Evolutionary conservation across 2,113 vertebrate genomes (phyloP).

Genomic region (Myanophis thanlyinensis): DNA sequence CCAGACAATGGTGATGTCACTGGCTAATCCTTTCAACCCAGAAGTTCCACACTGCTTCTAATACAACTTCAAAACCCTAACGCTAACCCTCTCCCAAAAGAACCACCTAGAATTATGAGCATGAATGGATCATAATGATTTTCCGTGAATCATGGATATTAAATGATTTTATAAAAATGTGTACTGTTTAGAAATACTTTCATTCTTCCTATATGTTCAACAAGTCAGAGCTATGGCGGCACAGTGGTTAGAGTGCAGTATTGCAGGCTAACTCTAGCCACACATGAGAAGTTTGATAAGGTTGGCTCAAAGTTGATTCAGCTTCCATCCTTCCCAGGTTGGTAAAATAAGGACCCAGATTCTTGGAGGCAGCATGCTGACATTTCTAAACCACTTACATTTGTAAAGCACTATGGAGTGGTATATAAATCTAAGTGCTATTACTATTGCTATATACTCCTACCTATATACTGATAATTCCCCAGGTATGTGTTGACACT

Average conservation of each 20-base stretch:
- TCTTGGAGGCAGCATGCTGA: neutral
- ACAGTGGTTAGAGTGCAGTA: neutral
- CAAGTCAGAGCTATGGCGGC: neutral
- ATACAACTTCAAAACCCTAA: neutral
- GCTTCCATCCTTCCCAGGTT: neutral
- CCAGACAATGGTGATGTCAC: neutral
- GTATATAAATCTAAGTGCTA: neutral
- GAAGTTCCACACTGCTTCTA: neutral
- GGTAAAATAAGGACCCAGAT: neutral
- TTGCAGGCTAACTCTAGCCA: neutral
- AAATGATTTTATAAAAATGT: neutral
- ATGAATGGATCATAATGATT: neutral
- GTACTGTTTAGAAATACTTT: neutral
- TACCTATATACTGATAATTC: constrained; percentile 13
- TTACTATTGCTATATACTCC: neutral
- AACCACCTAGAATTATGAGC: neutral
- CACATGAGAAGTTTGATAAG: neutral
- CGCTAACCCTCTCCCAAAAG: too few relatives aligned
- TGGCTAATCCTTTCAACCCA: neutral
- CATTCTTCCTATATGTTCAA: neutral
- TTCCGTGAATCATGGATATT: too few relatives aligned
- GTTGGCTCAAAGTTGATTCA: neutral
- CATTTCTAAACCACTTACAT: neutral
- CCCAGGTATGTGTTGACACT: constrained; percentile 6
- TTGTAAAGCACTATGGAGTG: neutral